A percentile compares a stretch with the other conserved stretches of the same genome.
Evolutionary conservation across 2,113 vertebrate genomes (phyloP).

Genomic region (Litocranius walleri): DNA sequence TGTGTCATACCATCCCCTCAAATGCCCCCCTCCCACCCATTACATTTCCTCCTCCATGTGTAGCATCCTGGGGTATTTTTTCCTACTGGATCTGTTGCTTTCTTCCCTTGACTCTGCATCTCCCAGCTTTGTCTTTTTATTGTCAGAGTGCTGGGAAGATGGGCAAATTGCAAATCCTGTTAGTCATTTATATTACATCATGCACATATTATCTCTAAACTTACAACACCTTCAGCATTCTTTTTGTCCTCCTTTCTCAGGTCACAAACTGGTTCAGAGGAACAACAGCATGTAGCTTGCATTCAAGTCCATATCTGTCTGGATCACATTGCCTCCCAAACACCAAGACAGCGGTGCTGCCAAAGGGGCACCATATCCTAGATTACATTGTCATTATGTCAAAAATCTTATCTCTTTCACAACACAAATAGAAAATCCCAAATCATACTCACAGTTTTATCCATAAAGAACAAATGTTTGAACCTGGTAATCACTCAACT

Average conservation of each 20-base stretch:
- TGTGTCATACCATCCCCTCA: neutral
- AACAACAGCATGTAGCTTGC: neutral
- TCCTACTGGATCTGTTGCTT: neutral
- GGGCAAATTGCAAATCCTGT: neutral
- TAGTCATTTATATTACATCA: neutral
- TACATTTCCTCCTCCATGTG: neutral
- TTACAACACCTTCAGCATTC: neutral
- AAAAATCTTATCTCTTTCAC: neutral
- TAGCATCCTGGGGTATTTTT: neutral
- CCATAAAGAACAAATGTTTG: neutral
- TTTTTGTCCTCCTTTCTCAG: neutral
- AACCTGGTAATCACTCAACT: neutral
- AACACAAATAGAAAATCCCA: neutral
- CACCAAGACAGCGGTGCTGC: neutral
- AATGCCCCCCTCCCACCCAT: neutral
- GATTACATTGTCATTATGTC: neutral
- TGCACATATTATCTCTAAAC: neutral
- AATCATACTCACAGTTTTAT: neutral
- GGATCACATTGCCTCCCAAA: neutral
- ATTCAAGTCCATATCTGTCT: neutral
- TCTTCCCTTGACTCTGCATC: neutral
- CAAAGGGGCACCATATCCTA: too few species aligned
- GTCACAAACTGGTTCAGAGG: neutral
- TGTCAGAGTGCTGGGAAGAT: neutral
- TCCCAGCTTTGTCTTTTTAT: neutral